These are phyloP conservation scores for Augiades crinisus DNA, from an alignment of 2,888 invertebrate genomes.

Conservation along the genomic window DNA sequence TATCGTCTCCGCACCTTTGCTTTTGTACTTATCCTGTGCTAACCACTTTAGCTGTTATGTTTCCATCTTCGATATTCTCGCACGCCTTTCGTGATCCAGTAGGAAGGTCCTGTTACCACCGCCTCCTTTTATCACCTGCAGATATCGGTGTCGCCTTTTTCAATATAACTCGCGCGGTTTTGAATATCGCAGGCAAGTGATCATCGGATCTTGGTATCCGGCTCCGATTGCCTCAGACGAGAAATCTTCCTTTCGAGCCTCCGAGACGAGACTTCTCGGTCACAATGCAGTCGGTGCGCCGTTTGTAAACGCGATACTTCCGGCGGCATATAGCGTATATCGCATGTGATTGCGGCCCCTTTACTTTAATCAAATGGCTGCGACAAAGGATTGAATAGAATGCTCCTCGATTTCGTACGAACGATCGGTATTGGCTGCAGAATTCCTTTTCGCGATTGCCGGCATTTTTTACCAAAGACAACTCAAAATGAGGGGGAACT, in stretches of 20 bases:
- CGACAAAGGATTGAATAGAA: constrained; percentile 79
- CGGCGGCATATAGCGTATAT: constrained; percentile 62
- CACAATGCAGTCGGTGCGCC: constrained; percentile 72
- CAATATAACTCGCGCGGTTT: constrained; percentile 52
- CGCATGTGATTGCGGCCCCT: constrained; percentile 75
- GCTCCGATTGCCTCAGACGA: constrained; percentile 62
- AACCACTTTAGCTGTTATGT: constrained; percentile 21
- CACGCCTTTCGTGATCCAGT: constrained; percentile 36
- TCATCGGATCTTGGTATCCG: constrained; percentile 54
- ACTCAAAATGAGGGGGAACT: constrained; percentile 44
- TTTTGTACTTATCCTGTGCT: constrained; percentile 9
- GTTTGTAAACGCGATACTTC: constrained; percentile 81
- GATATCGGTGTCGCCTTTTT: constrained; percentile 54
- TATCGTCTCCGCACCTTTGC: constrained; percentile 4
- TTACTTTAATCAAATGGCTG: constrained; percentile 77
- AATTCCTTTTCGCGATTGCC: constrained; percentile 61
- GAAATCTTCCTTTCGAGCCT: constrained; percentile 44
- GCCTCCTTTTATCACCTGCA: constrained; percentile 48
- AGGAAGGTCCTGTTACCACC: constrained; percentile 26
- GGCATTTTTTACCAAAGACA: constrained; percentile 58
- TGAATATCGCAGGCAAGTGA: constrained; percentile 57
- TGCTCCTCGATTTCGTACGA: constrained; percentile 69
- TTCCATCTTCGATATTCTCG: constrained; percentile 35
- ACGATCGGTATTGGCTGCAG: constrained; percentile 71
- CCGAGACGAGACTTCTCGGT: constrained; percentile 29